phyloP scores from a whole-genome alignment of 2,888 invertebrate genomes.

The Neoscelio sp. region DNA sequence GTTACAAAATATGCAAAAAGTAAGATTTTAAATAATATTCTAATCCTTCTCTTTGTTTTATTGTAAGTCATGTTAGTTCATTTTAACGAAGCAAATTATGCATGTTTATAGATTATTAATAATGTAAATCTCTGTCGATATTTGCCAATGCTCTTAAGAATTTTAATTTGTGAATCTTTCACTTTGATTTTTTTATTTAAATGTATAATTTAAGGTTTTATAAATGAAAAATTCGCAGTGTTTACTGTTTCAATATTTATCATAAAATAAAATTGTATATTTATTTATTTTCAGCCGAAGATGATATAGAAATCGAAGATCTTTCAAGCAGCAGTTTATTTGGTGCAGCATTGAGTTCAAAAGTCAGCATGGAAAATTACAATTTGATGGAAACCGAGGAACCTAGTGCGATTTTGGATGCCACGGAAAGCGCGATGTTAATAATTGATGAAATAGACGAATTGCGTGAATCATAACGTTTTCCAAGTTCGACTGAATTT shows the following conservation, averaged over 20 bases:
- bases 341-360: conserved; percentile 84
- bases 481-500: conserved; percentile 31
- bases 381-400: conserved; percentile 84
- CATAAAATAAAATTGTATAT: neutral
- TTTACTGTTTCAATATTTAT: neutral
- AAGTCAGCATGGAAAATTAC: conserved; percentile 85
- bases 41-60: too few relatives aligned
- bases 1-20: too few relatives aligned
- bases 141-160: too few relatives aligned
- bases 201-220: too few relatives aligned
- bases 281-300: conserved; percentile 68
- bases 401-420: conserved; percentile 51
- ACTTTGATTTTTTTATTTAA: too few relatives aligned
- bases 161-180: too few relatives aligned
- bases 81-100: too few relatives aligned
- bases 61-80: too few relatives aligned
- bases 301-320: conserved; percentile 71
- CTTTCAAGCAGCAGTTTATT: conserved; percentile 82
- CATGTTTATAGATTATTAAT: too few relatives aligned
- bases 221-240: too few relatives aligned
- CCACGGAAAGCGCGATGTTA: conserved; percentile 66
- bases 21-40: too few relatives aligned
- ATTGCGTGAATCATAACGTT: conserved; percentile 72
- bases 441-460: conserved; percentile 71
- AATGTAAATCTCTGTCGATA: too few relatives aligned